Conservation (phyloP, 2,797 vertebrate genomes). For the Gorsachius magnificus region DNA sequence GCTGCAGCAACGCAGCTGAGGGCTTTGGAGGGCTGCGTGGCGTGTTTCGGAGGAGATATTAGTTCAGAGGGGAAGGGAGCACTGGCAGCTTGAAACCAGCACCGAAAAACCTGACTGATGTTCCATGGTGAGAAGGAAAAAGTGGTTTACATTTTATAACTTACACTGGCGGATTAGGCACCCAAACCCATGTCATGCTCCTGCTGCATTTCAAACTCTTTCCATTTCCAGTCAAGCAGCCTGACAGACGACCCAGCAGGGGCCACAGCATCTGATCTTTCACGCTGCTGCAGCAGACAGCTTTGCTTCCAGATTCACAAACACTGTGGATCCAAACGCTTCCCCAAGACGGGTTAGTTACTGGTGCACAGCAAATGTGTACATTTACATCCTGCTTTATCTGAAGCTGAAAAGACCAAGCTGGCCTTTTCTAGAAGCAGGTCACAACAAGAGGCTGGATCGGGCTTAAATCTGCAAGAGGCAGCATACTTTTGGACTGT, state of each 20-base stretch:
- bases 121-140: background rate
- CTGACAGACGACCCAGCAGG: background rate
- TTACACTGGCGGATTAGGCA: background rate
- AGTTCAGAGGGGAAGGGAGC: background rate
- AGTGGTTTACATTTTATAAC: background rate
- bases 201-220: accelerated
- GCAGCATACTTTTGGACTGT: background rate
- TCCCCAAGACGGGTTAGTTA: background rate
- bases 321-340: background rate
- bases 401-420: background rate
- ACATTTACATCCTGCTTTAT: background rate
- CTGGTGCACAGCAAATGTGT: background rate
- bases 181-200: background rate
- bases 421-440: background rate
- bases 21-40: background rate
- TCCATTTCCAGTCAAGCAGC: background rate
- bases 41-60: background rate
- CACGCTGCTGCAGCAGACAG: background rate
- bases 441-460: background rate
- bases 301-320: background rate
- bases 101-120: background rate
- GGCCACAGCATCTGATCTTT: background rate
- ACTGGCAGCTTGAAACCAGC: background rate
- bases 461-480: background rate
- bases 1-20: background rate